Evolutionary conservation across 2,797 vertebrate species (phyloP), one percentile per base, ranked within the genome.

Genomic region (Hippocampus kuda): DNA sequence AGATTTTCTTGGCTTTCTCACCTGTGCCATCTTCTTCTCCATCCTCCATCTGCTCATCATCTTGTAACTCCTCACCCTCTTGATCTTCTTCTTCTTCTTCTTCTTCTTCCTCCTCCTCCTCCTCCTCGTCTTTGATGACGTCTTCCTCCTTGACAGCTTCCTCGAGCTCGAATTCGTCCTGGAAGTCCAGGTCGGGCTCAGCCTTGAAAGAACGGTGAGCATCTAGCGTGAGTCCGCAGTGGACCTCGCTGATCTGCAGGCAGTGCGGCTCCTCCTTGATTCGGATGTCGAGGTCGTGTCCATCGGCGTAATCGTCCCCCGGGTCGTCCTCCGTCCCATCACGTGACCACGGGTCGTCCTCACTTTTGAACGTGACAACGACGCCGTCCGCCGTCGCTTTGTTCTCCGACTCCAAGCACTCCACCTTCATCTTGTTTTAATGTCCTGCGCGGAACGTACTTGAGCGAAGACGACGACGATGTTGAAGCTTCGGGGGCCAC

Each of bases 211-310:
- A 59, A 26, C 22, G 24, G 12, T 4, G 24, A 57, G 27, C 48
- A 22, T 82, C 84, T 51, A 74, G 66, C 4, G 78, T 75, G 60
- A 67, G 71, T 44, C 61, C 75, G 16, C 11, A 44, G 41, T 56
- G 49, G 57, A 77, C 75, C 65, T 80, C 85, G 9, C 77, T 65
- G 56, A 89, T 83, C 30, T 88, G 81, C 48, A 51, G 68, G 8
- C 78, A 66, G 3, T 73, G 48, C 24, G 83, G 85, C 48, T 90
- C 90, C 70, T 88, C 86, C 60, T 89, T 90, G 66, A 90, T 84
- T 15, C 68, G 77, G 71, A 88, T 66, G 48, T 66, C 20, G 0
- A 83, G 75, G 42, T 57, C 68, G 1, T 67, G 63, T 30, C 76
- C 77, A 6, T 81, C 72, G 2, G 59, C 66, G 60, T 75, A 27